Evolutionary conservation across 1,140 invertebrate species (phyloP).

Genomic region (Liolophura sinensis): DNA sequence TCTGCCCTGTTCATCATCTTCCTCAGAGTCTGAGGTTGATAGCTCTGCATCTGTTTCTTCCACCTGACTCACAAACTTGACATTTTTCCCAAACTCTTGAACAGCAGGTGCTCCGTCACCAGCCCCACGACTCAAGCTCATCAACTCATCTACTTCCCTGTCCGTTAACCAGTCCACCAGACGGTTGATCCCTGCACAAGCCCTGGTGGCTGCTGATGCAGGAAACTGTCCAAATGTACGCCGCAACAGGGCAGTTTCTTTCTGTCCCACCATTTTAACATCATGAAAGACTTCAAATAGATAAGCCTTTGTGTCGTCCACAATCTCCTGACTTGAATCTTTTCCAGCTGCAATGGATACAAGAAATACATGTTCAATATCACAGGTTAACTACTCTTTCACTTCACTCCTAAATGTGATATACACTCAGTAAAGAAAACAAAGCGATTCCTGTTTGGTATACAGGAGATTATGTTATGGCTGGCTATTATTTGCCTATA

Average conservation of each 20-base stretch:
- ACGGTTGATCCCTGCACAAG: conserved; percentile 43
- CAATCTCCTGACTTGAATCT: conserved; percentile 62
- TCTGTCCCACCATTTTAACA: conserved; percentile 63
- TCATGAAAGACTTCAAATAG: conserved; percentile 67
- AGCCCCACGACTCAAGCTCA: conserved; percentile 11
- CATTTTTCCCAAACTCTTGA: conserved; percentile 48
- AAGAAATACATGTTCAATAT: neutral
- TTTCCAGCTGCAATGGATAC: conserved; percentile 50
- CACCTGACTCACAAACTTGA: conserved; percentile 36
- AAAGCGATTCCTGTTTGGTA: too few relatives aligned
- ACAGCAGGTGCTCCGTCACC: conserved; percentile 35
- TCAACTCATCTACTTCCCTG: conserved; percentile 15
- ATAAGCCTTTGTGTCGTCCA: conserved; percentile 69
- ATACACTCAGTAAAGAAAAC: too few relatives aligned
- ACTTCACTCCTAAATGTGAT: too few relatives aligned
- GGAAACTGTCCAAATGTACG: conserved; percentile 55
- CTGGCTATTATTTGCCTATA: too few relatives aligned
- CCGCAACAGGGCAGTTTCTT: conserved; percentile 40
- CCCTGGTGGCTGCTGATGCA: conserved; percentile 44
- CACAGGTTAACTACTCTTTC: neutral
- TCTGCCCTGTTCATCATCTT: conserved; percentile 50
- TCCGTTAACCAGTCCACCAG: conserved; percentile 50
- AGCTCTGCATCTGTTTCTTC: conserved; percentile 13
- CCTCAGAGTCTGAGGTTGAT: conserved; percentile 42
- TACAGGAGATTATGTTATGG: too few relatives aligned